Evolutionary conservation across 2,888 invertebrate genomes (phyloP).

Genomic region (Cybosia mesomella): DNA sequence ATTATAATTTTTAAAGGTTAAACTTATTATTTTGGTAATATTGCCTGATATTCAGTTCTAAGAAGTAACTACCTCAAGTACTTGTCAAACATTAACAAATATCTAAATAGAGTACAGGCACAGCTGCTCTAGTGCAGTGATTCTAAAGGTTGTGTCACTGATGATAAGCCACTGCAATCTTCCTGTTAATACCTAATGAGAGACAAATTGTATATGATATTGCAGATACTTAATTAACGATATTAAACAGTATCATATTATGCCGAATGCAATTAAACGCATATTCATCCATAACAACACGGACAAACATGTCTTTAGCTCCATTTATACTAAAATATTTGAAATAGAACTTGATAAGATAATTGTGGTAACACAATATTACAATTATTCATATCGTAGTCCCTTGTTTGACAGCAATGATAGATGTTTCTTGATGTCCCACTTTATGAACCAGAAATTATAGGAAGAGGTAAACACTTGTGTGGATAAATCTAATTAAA

Average conservation of each 20-base stretch:
- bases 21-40: too few relatives aligned
- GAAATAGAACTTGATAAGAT: conserved; percentile 1
- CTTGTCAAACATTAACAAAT: background rate
- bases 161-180: conserved; percentile 34
- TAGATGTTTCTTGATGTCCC: too few relatives aligned
- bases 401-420: background rate
- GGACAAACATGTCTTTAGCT: background rate
- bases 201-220: conserved; percentile 30
- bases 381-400: background rate
- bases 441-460: background rate
- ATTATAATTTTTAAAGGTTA: too few relatives aligned
- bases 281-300: background rate
- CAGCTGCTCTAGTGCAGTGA: conserved; percentile 23
- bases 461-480: background rate
- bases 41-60: too few relatives aligned
- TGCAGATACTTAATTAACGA: background rate
- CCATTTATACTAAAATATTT: background rate
- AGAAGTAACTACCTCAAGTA: background rate
- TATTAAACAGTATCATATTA: background rate
- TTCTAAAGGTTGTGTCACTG: conserved; percentile 48
- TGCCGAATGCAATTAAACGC: background rate
- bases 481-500: background rate
- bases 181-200: conserved; percentile 40
- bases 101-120: background rate
- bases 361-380: background rate